Base-by-base conservation (phyloP, 2,113 vertebrate species). In the Apaloderma vittatum region DNA sequence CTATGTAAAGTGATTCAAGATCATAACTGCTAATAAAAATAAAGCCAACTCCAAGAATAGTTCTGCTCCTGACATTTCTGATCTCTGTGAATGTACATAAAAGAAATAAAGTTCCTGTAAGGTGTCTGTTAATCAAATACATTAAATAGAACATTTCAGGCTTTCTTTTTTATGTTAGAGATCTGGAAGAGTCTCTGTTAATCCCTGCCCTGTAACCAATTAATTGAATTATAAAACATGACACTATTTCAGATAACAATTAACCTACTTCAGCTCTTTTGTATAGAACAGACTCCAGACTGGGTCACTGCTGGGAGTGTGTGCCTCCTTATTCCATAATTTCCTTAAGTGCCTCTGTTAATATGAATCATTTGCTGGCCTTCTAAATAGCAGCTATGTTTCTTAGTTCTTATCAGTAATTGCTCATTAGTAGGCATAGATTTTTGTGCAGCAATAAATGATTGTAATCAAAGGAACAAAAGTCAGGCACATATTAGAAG, bases 361-460 rank as follows among this genome's bases (percentile, higher is more conserved):
- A 71, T 48, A 59, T 79, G 73, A 84, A 48, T 92, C 45, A 75
- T 75, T 88, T 51, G 22, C 48, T 95, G 57, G 70, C 37, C 37
- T 87, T 82, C 77, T 94, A 87, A 96, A 87, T 95, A 95, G 57
- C 90, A 95, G 77, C 34, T 85, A 75, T 59, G 34, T 91, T 97
- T 93, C 76, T 87, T 87, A 85, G 61, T 71, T 85, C 74, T 87
- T 82, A 89, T 43, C 63, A 77, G 72, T 91, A 87, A 86, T 87
- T 89, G 55, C 51, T 97, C 65, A 90, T 94, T 96, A 96, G 46
- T 57, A 87, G 68, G 51, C 73, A 90, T 71, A 91, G 85, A 90
- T 85, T 95, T 93, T 77, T 91, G 65, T 71, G 70, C 58, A 94
- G 57, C 40, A 79, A 75, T 37, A 90, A 81, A 46, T 55, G 4